Conservation (phyloP, 2,797 vertebrate genomes). For the Coregonus ussuriensis region DNA sequence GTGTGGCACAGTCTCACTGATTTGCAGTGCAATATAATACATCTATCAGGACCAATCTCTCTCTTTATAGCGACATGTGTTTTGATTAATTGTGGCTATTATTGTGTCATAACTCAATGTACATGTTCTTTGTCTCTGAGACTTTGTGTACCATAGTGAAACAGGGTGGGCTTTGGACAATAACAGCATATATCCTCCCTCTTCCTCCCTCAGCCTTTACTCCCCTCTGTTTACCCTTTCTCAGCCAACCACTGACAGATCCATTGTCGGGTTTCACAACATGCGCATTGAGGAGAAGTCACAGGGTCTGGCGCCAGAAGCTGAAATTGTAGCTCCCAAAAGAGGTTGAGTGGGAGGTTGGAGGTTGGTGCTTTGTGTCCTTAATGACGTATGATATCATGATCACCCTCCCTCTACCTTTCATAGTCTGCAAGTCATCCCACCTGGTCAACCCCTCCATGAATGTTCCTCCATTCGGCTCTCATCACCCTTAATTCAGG, state of each 20-base stretch:
- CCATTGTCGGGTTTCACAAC: background rate
- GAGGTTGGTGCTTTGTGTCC: background rate
- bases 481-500: slow-evolving; percentile 4
- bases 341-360: background rate
- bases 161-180: background rate
- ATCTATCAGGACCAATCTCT: background rate
- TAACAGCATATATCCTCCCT: background rate
- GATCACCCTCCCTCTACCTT: background rate
- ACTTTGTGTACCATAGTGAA: background rate
- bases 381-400: background rate
- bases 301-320: background rate
- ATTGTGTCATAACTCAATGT: background rate
- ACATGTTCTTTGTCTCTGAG: background rate
- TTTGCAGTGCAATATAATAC: background rate
- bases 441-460: background rate
- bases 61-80: background rate
- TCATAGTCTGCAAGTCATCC: background rate
- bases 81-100: background rate
- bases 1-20: background rate
- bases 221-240: no score
- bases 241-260: no score
- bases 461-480: background rate
- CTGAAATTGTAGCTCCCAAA: background rate
- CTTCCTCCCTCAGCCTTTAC: background rate
- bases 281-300: background rate